phyloP scores from a whole-genome alignment of 2,888 invertebrate species.

The Minunthozetes semirufus region DNA sequence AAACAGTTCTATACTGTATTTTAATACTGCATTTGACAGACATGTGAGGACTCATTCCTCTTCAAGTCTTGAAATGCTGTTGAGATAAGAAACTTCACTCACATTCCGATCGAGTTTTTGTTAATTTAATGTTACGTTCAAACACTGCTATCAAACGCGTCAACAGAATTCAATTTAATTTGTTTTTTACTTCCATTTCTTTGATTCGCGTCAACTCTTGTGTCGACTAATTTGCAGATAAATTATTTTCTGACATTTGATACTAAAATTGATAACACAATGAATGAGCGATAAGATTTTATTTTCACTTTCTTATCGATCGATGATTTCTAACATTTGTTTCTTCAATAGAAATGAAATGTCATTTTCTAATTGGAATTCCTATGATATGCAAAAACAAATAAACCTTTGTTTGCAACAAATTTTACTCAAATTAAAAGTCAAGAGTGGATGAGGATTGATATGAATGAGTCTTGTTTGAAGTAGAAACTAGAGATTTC shows the following conservation, averaged over 20 bases:
- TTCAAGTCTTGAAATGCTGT: neutral
- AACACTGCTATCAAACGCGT: neutral
- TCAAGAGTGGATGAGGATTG: no score
- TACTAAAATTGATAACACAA: conserved; percentile 1
- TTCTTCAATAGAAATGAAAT: neutral
- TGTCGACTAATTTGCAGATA: neutral
- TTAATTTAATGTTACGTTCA: conserved; percentile 22
- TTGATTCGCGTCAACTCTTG: neutral
- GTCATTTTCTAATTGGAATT: no score
- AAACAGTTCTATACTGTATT: neutral
- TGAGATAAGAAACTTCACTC: conserved; percentile 16
- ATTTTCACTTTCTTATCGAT: neutral
- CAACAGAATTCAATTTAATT: neutral
- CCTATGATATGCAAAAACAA: no score
- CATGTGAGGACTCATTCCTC: neutral
- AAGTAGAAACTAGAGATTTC: no score
- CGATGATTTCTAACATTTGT: neutral
- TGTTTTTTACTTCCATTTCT: conserved; percentile 8
- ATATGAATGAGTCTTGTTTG: no score
- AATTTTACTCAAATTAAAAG: no score
- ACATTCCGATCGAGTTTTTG: conserved; percentile 17
- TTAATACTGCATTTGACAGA: conserved; percentile 12
- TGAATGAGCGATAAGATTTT: neutral
- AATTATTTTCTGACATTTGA: conserved; percentile 7
- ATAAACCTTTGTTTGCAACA: no score